These are phyloP conservation scores for Muntiacus reevesi DNA, from an alignment of 2,113 vertebrate species.

Conservation along the genomic window DNA sequence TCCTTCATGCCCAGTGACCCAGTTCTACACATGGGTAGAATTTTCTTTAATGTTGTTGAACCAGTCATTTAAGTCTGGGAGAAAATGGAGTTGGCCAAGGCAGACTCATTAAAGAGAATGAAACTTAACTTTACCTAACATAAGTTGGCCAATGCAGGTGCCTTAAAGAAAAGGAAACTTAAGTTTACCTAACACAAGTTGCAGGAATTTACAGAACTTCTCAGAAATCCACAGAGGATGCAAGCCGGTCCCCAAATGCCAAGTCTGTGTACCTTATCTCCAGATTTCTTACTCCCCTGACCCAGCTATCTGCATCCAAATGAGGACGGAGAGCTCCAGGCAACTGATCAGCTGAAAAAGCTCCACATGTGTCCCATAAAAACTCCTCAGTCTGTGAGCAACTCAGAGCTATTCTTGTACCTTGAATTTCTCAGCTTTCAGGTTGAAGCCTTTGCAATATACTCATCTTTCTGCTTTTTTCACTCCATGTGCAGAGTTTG, in stretches of 20 bases:
- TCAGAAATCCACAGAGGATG: neutral
- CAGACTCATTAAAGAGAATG: neutral
- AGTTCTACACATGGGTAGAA: neutral
- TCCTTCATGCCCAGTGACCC: neutral
- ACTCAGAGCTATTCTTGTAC: neutral
- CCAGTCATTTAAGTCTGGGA: neutral
- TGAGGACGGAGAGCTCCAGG: neutral
- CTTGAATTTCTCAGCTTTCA: neutral
- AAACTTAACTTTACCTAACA: neutral
- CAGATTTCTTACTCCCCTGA: neutral
- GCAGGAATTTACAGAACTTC: neutral
- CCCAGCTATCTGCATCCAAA: neutral
- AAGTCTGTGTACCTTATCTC: neutral
- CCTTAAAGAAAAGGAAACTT: neutral
- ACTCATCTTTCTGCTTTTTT: neutral
- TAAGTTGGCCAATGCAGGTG: neutral
- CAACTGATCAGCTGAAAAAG: neutral
- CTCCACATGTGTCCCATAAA: neutral
- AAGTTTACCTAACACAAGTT: neutral
- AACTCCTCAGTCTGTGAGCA: neutral
- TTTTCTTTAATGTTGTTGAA: neutral
- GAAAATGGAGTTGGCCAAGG: neutral
- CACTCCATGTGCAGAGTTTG: neutral
- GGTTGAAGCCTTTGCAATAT: neutral
- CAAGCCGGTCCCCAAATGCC: fast-evolving